Percentiles rank a stretch among this genome's conserved stretches.
These are phyloP conservation scores for Ophraella communa DNA, from an alignment of 2,888 invertebrate species.

Conservation along the genomic window DNA sequence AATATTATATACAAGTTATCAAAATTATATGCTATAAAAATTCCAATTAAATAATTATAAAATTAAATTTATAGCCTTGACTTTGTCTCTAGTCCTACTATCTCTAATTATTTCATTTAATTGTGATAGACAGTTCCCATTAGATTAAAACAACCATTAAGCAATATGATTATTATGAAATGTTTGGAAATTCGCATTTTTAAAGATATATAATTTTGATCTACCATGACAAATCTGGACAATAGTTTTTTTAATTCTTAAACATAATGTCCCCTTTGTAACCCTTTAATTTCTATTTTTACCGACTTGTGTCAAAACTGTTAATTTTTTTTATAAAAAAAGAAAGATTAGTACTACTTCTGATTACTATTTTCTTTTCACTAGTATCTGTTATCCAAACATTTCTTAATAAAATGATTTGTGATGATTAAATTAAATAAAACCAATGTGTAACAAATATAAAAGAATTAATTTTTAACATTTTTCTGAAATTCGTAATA, in stretches of 20 bases:
- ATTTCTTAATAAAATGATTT: background rate
- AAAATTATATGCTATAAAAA: too few relatives aligned
- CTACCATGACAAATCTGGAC: too few relatives aligned
- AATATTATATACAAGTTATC: too few relatives aligned
- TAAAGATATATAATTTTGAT: too few relatives aligned
- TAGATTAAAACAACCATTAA: background rate
- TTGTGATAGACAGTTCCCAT: conserved; percentile 5
- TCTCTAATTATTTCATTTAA: background rate
- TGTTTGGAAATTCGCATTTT: background rate
- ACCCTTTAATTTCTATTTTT: too few relatives aligned
- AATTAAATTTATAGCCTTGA: background rate
- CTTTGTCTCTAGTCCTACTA: background rate
- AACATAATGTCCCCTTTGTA: too few relatives aligned
- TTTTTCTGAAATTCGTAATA: too few relatives aligned
- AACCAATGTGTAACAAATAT: background rate
- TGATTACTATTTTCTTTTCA: background rate
- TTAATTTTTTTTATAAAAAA: too few relatives aligned
- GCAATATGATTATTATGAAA: background rate
- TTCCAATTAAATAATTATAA: background rate
- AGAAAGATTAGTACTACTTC: background rate
- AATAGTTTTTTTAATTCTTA: too few relatives aligned
- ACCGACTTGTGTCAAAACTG: too few relatives aligned
- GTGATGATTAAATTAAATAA: background rate
- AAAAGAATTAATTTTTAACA: too few relatives aligned
- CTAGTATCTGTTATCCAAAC: background rate